Conservation (phyloP, 1,140 invertebrate genomes). For the Plodia interpunctella region DNA sequence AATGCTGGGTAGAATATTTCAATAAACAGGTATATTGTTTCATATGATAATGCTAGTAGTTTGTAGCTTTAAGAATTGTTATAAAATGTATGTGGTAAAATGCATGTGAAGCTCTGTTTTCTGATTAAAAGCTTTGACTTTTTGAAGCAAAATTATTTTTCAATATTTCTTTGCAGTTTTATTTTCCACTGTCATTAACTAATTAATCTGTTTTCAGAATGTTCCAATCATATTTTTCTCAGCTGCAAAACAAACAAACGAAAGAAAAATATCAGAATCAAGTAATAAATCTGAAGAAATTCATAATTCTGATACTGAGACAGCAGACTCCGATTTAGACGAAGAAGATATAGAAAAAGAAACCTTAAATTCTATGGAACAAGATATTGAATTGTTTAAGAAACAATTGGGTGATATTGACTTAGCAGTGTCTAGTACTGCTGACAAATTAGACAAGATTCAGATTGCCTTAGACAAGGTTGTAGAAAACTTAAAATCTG, state of each 20-base stretch:
- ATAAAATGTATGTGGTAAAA: too few species aligned
- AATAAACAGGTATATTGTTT: slow-evolving; percentile 69
- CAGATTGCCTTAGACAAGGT: slow-evolving; percentile 74
- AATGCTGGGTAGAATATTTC: slow-evolving; percentile 94
- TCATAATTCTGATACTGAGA: slow-evolving; percentile 44
- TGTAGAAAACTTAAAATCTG: slow-evolving; percentile 51
- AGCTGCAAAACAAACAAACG: slow-evolving; percentile 76
- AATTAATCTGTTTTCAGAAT: slow-evolving; percentile 45
- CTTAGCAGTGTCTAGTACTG: slow-evolving; percentile 65
- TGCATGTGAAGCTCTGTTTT: too few species aligned
- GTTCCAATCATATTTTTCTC: slow-evolving; percentile 65
- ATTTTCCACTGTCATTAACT: slow-evolving; percentile 5
- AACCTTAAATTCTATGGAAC: slow-evolving; percentile 58
- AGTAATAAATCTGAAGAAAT: slow-evolving; percentile 23
- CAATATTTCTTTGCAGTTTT: too few species aligned
- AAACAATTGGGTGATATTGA: slow-evolving; percentile 54
- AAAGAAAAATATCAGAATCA: slow-evolving; percentile 64
- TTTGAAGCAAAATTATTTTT: too few species aligned
- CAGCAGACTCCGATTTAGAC: slow-evolving; percentile 32
- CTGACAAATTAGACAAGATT: slow-evolving; percentile 69
- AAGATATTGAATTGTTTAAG: slow-evolving; percentile 65
- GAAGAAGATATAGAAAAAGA: slow-evolving; percentile 47
- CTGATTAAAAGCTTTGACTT: too few species aligned
- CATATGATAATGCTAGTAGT: too few species aligned
- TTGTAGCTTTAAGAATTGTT: too few species aligned